Evolutionary conservation across 2,888 invertebrate genomes (phyloP).

Genomic region (Nemoura dubitans): DNA sequence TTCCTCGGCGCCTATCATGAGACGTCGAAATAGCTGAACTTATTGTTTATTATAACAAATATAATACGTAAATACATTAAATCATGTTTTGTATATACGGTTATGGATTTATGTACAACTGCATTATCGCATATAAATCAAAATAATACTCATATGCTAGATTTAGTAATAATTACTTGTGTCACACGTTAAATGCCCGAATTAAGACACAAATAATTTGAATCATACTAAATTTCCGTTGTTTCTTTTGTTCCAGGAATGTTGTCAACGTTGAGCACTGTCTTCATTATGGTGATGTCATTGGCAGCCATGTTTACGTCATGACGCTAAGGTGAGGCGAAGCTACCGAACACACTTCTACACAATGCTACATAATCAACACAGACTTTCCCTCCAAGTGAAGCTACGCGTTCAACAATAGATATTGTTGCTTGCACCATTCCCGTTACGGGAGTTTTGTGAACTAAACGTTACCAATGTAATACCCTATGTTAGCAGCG

Average conservation of each 20-base stretch:
- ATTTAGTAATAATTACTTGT: too few species aligned
- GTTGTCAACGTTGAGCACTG: neutral
- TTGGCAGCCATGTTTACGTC: constrained; percentile 28
- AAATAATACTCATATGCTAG: too few species aligned
- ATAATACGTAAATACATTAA: too few species aligned
- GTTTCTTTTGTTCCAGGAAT: constrained; percentile 19
- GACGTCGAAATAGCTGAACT: neutral
- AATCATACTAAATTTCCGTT: neutral
- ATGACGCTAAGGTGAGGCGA: constrained; percentile 39
- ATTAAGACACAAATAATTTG: too few species aligned
- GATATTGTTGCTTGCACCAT: neutral
- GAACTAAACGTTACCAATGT: constrained; percentile 24
- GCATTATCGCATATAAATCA: too few species aligned
- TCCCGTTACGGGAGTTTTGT: constrained; percentile 16
- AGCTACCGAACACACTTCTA: constrained; percentile 22
- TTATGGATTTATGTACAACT: too few species aligned
- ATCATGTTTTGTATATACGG: too few species aligned
- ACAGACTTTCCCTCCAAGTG: constrained; percentile 31
- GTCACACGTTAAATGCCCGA: too few species aligned
- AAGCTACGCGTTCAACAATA: neutral
- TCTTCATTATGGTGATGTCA: constrained; percentile 38
- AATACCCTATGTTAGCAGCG: constrained; percentile 34
- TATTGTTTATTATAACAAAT: too few species aligned
- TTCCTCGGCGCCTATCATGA: neutral
- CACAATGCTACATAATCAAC: constrained; percentile 41